Base-by-base conservation (phyloP, 2,113 vertebrate species). In the Campylomormyrus numenius region DNA sequence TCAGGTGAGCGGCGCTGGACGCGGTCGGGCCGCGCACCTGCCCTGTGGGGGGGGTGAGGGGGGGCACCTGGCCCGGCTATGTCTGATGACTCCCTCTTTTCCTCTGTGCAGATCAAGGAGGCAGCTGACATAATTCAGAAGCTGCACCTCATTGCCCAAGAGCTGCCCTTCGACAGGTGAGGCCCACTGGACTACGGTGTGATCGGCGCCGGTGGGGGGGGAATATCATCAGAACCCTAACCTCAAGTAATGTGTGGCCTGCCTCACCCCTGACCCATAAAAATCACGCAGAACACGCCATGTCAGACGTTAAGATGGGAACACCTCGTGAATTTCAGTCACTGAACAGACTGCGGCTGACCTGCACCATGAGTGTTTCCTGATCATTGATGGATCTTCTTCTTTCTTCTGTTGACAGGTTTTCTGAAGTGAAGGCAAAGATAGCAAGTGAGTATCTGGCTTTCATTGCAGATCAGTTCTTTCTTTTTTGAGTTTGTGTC, bases 121-220 rank as follows among this genome's bases (percentile, higher is more conserved):
- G 98, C 98, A 93, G 98, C 98, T 93, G 98, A 99, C 95, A 99
- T 99, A 93, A 99, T 99, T 96, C 98, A 99, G 95, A 99, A 99
- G 94, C 96, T 99, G 91, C 98, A 99, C 93, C 96, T 99, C 94
- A 99, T 99, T 92, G 98, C 98, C 89, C 98, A 99, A 93, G 98
- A 99, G 93, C 96, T 99, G 94, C 98, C 98, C 86, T 99, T 99
- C 94, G 98, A 99, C 96, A 98, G 98, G 98, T 97, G 94, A 95
- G 95, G 39, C 31, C 31, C 70, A 39, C 62, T 62, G 27, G 31
- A 19, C 8, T 74, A 56, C 19, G 5, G 53, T 56, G 17, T 24
- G 5, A 56, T 56, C 53, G 17, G 52, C 0, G 52, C 3, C 45
- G 0, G n/a, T n/a, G 49, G 24, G 48, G 49, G 27, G 27, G 13